Evolutionary conservation across 2,888 invertebrate genomes (phyloP).

Genomic region (Drosophila merina): DNA sequence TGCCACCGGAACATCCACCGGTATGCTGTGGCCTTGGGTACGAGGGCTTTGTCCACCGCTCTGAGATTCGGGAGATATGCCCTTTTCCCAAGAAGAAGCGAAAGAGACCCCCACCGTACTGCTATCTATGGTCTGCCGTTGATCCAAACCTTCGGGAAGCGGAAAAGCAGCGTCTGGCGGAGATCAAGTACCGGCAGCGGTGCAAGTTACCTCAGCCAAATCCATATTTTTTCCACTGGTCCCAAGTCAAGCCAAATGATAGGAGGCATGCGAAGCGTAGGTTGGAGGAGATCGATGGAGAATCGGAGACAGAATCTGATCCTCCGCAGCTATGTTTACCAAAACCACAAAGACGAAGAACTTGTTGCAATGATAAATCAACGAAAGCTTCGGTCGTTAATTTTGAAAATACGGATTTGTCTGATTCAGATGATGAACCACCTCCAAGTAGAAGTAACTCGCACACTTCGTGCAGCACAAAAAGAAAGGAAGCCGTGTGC

Average conservation of each 20-base stretch:
- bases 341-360: neutral
- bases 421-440: neutral
- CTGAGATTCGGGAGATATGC: neutral
- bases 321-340: neutral
- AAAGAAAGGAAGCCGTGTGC: neutral
- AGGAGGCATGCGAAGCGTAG: neutral
- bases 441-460: neutral
- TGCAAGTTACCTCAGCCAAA: neutral
- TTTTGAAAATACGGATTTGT: neutral
- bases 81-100: conserved; percentile 6
- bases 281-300: neutral
- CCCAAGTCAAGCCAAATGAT: neutral
- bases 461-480: neutral
- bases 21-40: neutral
- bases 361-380: neutral
- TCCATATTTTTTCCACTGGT: conserved; percentile 21
- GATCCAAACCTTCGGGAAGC: conserved; percentile 21
- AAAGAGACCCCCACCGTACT: conserved; percentile 19
- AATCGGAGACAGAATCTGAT: neutral
- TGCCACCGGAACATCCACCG: neutral
- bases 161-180: conserved; percentile 12
- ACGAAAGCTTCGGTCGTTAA: neutral
- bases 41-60: conserved; percentile 6
- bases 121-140: conserved; percentile 23
- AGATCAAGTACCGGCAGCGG: neutral